Evolutionary conservation across 2,113 vertebrate genomes (phyloP).

Genomic region (Toxostoma redivivum): DNA sequence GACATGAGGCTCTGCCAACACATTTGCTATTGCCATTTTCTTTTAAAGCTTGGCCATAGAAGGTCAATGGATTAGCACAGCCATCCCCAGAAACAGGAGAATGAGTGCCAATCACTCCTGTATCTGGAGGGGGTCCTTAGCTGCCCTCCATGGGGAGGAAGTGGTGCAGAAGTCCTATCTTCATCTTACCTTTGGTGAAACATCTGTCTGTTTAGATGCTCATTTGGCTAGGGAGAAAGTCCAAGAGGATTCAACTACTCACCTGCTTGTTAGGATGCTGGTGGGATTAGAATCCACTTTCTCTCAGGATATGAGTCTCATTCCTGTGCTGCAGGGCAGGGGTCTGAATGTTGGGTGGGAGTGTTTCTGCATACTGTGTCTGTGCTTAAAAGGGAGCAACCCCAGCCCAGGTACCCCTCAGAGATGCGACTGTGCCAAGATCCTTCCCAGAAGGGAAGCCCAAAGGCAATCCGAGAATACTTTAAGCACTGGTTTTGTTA

Average conservation of each 20-base stretch:
- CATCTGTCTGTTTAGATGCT: not conserved
- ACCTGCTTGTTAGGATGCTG: not conserved
- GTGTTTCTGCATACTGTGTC: not conserved
- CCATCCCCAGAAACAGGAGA: not conserved
- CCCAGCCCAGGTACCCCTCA: not conserved
- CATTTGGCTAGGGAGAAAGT: not conserved
- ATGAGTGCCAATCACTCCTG: not conserved
- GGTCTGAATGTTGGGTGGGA: not conserved
- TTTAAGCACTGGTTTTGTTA: not conserved
- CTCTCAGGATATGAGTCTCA: rapidly evolving
- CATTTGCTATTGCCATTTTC: not conserved
- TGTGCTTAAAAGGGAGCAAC: not conserved
- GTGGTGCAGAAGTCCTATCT: not conserved
- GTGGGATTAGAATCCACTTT: not conserved
- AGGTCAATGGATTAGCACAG: not conserved
- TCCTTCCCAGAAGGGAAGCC: not conserved
- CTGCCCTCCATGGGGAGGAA: rapidly evolving
- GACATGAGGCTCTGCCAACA: not conserved
- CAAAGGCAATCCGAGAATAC: not conserved
- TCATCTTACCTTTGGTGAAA: not conserved
- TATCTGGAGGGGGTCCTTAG: not conserved
- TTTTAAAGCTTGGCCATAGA: not conserved
- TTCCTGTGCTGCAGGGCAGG: not conserved
- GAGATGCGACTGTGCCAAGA: not conserved
- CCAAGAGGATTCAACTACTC: not conserved